Evolutionary conservation across 2,113 vertebrate species (phyloP).

Genomic region (Barbus barbus): DNA sequence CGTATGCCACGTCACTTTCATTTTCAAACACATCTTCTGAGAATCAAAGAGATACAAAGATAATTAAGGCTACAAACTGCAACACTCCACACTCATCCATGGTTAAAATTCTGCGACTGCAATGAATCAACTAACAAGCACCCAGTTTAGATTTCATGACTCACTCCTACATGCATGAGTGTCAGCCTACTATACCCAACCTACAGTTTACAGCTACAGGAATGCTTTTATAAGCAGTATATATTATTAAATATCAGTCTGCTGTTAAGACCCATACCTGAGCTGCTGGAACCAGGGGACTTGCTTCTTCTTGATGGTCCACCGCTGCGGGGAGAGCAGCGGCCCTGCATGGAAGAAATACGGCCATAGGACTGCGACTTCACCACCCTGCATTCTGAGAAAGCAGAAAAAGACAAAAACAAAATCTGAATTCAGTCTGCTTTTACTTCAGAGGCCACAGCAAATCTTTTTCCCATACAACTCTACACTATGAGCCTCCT

Average conservation of each 20-base stretch:
- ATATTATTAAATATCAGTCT: not conserved
- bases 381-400: conserved; percentile 89
- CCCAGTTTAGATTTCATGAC: conserved; percentile 6
- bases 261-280: conserved; percentile 75
- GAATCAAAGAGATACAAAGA: not conserved
- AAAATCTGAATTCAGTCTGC: not conserved
- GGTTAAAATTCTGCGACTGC: not conserved
- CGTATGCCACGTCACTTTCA: too few relatives aligned
- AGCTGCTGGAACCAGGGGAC: conserved; percentile 90
- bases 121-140: conserved; percentile 6
- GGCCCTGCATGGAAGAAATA: conserved; percentile 84
- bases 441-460: not conserved
- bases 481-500: not conserved
- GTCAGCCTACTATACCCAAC: not conserved
- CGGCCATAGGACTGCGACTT: conserved; percentile 96
- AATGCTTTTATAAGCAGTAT: not conserved
- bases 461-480: not conserved
- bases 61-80: not conserved
- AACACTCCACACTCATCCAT: not conserved
- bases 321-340: conserved; percentile 83
- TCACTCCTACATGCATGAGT: not conserved
- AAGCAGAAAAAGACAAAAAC: not conserved
- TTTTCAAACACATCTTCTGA: not conserved
- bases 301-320: conserved; percentile 92
- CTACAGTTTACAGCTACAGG: not conserved